phyloP scores from a whole-genome alignment of 2,113 vertebrate genomes.

The Acinonyx jubatus region DNA sequence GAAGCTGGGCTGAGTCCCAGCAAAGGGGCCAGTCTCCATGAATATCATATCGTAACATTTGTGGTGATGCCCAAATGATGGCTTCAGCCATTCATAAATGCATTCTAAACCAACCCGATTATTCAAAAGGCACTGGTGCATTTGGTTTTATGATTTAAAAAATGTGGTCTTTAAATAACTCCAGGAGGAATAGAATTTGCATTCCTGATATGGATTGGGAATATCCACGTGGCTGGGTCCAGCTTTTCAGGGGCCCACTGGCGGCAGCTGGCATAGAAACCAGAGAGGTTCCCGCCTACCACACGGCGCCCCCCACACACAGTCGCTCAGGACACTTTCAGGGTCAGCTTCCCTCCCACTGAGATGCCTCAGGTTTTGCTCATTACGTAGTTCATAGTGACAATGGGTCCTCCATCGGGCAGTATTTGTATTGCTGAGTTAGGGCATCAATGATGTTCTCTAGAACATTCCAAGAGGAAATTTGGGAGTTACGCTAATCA shows the following conservation, averaged over 20 bases:
- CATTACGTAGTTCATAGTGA: neutral
- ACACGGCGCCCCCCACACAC: fast-evolving
- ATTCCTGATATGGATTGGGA: neutral
- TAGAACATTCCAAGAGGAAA: neutral
- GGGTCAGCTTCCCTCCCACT: too few species aligned
- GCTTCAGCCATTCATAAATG: conserved; percentile 13
- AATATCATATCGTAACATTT: neutral
- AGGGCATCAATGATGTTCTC: neutral
- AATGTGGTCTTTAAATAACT: conserved; percentile 23
- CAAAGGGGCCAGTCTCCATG: neutral
- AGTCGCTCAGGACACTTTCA: neutral
- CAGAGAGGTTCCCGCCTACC: fast-evolving
- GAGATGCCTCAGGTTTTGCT: neutral
- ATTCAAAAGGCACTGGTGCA: conserved; percentile 28
- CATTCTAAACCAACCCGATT: neutral
- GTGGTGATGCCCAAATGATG: fast-evolving
- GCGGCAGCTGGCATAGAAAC: fast-evolving
- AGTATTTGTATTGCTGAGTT: neutral
- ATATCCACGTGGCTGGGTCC: neutral
- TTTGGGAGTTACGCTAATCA: neutral
- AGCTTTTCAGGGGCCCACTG: neutral
- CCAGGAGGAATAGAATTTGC: neutral
- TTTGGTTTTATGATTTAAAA: conserved; percentile 11
- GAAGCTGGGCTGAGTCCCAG: neutral
- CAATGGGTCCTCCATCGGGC: neutral